Evolutionary conservation across 2,797 vertebrate species (phyloP).

Genomic region (Poecilia wingei): DNA sequence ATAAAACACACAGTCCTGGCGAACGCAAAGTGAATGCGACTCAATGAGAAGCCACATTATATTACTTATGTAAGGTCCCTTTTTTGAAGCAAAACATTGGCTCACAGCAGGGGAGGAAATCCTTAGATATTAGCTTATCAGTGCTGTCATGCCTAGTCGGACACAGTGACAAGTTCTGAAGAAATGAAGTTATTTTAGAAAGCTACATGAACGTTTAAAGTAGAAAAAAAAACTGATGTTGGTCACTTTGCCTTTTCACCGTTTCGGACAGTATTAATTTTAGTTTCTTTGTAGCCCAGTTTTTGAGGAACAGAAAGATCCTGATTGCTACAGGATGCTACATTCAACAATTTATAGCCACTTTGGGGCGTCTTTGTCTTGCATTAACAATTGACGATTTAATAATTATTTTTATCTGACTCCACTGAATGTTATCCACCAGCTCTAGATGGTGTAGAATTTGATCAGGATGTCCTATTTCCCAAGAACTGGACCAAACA

Average conservation of each 20-base stretch:
- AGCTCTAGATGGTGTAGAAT: neutral
- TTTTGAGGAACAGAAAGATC: neutral
- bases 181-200: conserved; percentile 56
- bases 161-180: conserved; percentile 57
- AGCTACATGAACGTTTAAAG: conserved; percentile 46
- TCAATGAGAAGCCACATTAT: conserved; percentile 79
- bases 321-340: neutral
- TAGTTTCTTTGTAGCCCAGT: neutral
- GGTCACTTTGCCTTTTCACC: neutral
- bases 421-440: neutral
- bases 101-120: conserved; percentile 57
- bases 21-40: conserved; percentile 78
- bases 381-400: neutral
- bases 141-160: conserved; percentile 41
- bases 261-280: neutral
- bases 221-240: neutral
- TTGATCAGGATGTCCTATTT: neutral
- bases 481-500: neutral
- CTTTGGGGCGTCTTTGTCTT: neutral
- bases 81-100: conserved; percentile 68
- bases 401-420: neutral
- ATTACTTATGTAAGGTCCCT: conserved; percentile 83
- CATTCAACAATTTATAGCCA: neutral
- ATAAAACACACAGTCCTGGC: conserved; percentile 74
- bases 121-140: conserved; percentile 66